Evolutionary conservation across 2,113 vertebrate species (phyloP).

Genomic region (Entosphenus tridentatus): DNA sequence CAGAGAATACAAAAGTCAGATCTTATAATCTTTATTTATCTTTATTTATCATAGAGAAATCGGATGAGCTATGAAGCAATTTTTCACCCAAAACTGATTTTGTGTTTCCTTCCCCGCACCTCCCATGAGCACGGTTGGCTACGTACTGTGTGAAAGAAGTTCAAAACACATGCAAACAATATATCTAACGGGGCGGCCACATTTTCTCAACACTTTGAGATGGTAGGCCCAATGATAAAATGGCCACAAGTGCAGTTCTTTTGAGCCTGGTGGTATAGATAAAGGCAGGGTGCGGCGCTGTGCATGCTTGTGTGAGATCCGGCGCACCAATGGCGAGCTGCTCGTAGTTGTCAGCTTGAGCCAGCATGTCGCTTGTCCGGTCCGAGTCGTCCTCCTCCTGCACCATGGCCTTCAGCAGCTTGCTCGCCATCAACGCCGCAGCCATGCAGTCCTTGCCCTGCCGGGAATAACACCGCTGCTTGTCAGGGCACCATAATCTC

Average conservation of each 20-base stretch:
- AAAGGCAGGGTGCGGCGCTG: not conserved
- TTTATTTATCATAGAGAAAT: no score
- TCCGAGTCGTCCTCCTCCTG: slow-evolving; percentile 41
- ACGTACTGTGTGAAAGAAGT: not conserved
- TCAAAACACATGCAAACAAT: not conserved
- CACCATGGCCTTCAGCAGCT: slow-evolving; percentile 62
- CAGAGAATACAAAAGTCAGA: no score
- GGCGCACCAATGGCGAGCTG: slow-evolving; percentile 46
- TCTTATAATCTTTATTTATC: no score
- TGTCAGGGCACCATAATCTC: no score
- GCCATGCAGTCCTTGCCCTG: slow-evolving; percentile 44
- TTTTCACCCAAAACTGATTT: no score
- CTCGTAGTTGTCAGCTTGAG: slow-evolving; percentile 41
- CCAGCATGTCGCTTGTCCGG: slow-evolving; percentile 33
- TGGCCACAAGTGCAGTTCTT: not conserved
- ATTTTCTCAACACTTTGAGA: not conserved
- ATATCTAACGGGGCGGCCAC: not conserved
- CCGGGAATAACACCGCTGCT: not conserved
- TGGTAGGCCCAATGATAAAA: not conserved
- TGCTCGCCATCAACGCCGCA: slow-evolving; percentile 58
- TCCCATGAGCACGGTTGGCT: no score
- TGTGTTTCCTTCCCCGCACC: no score
- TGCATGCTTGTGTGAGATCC: not conserved
- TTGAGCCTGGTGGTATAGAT: not conserved
- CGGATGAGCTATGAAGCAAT: no score